Evolutionary conservation across 2,113 vertebrate genomes (phyloP).

Genomic region (Lampris incognitus): DNA sequence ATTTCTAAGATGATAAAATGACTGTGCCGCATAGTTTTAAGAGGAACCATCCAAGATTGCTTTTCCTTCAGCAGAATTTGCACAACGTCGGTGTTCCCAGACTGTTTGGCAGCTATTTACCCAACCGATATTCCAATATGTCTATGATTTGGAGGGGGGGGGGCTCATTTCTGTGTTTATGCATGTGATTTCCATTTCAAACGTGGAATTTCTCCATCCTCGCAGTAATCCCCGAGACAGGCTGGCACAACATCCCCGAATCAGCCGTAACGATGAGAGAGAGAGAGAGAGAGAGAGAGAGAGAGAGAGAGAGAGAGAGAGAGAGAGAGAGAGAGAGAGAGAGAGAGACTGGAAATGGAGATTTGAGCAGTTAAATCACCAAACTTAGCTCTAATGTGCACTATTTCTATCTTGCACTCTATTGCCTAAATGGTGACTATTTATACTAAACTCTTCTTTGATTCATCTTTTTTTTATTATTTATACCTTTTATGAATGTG

Average conservation of each 20-base stretch:
- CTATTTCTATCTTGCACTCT: not conserved
- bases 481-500: not conserved
- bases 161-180: conserved; percentile 27
- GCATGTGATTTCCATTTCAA: conserved; percentile 52
- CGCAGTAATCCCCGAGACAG: conserved; percentile 44
- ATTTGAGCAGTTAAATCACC: not conserved
- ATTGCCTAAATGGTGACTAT: not conserved
- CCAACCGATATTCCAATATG: conserved; percentile 1
- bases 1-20: not conserved
- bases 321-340: not conserved
- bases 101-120: conserved; percentile 15
- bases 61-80: not conserved
- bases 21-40: not conserved
- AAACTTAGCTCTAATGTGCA: not conserved
- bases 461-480: not conserved
- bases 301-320: not conserved
- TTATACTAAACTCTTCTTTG: not conserved
- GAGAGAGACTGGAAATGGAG: not conserved
- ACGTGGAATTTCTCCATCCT: conserved; percentile 22
- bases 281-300: not conserved
- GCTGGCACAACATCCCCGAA: conserved; percentile 27
- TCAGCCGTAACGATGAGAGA: not conserved
- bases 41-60: not conserved
- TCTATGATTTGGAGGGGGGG: not conserved
- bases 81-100: not conserved